Conservation (phyloP, 2,797 vertebrate species). For the Picus viridis region DNA sequence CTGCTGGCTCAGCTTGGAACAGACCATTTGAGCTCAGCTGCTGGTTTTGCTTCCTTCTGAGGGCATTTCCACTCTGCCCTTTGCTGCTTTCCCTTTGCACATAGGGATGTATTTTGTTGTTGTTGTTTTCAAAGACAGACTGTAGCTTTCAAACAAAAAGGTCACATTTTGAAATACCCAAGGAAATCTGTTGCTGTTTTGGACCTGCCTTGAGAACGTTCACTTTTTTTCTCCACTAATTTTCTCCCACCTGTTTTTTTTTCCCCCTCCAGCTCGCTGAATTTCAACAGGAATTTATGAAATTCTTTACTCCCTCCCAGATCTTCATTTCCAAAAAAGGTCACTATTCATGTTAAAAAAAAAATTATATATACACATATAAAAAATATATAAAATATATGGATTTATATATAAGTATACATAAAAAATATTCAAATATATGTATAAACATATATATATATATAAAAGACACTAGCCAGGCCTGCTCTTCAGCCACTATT, state of each 20-base stretch:
- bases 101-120: not conserved
- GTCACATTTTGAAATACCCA: conserved; percentile 22
- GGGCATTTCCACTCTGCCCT: not conserved
- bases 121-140: not conserved
- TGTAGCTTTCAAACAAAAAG: not conserved
- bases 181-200: not conserved
- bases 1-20: not conserved
- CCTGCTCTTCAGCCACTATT: not conserved
- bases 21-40: not conserved
- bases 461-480: not conserved
- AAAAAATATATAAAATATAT: no score
- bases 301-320: not conserved
- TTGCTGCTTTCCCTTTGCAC: not conserved
- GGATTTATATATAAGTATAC: no score
- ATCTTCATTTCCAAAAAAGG: not conserved
- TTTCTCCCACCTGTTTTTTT: not conserved
- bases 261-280: not conserved
- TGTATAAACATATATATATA: no score
- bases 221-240: not conserved
- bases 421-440: no score
- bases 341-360: not conserved
- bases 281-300: not conserved
- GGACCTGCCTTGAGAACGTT: not conserved
- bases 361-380: no score
- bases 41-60: not conserved